Percentiles rank a stretch among this genome's conserved stretches.
Evolutionary conservation across 2,888 invertebrate species (phyloP).

Genomic region (Watsonalla binaria): DNA sequence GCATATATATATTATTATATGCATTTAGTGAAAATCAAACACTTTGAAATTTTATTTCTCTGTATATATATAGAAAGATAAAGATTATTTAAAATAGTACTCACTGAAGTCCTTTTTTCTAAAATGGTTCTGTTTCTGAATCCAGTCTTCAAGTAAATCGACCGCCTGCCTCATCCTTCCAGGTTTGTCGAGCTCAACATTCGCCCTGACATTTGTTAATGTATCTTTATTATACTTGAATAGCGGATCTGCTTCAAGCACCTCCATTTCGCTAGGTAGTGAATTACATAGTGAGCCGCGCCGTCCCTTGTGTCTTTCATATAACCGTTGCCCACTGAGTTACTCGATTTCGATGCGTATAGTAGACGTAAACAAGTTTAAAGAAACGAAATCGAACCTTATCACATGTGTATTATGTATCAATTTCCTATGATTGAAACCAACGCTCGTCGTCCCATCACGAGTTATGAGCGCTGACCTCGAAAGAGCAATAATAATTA

Average conservation of each 20-base stretch:
- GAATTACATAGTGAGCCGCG: background rate
- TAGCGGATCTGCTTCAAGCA: slow-evolving; percentile 15
- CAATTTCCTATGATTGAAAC: too few relatives aligned
- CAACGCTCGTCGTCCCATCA: too few relatives aligned
- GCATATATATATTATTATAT: too few relatives aligned
- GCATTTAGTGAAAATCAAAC: too few relatives aligned
- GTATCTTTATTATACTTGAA: slow-evolving; percentile 27
- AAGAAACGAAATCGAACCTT: too few relatives aligned
- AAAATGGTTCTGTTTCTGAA: slow-evolving; percentile 43
- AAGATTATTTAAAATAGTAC: slow-evolving; percentile 9
- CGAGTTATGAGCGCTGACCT: too few relatives aligned
- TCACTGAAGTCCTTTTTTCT: slow-evolving; percentile 42
- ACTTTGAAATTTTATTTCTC: slow-evolving; percentile 2
- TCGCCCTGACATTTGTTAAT: slow-evolving; percentile 29
- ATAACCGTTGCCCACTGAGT: too few relatives aligned
- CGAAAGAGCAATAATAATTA: too few relatives aligned
- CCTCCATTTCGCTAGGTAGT: slow-evolving; percentile 20
- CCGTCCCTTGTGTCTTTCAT: too few relatives aligned
- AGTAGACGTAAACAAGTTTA: too few relatives aligned
- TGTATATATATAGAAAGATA: background rate
- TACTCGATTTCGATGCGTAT: too few relatives aligned
- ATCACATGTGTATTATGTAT: too few relatives aligned
- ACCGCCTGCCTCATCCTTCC: slow-evolving; percentile 35
- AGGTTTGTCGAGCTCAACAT: slow-evolving; percentile 28
- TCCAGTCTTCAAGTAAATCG: slow-evolving; percentile 41